A percentile compares a stretch with the other conserved stretches of the same genome.
These are phyloP conservation scores for Xerus rutilus DNA, from an alignment of 2,797 vertebrate species.

Conservation along the genomic window DNA sequence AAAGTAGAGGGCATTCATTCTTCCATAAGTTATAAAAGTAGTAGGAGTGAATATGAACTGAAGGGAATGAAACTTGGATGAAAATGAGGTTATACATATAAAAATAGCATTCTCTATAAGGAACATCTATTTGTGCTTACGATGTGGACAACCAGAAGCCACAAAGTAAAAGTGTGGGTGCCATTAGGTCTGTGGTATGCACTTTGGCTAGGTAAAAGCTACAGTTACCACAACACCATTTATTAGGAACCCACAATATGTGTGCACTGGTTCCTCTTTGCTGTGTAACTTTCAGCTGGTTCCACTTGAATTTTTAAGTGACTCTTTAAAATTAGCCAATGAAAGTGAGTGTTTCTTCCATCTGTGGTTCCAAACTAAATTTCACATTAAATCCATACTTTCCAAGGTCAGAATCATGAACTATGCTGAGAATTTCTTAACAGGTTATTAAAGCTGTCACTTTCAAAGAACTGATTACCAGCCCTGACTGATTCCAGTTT, in stretches of 20 bases:
- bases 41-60: background rate
- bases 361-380: constrained; percentile 50
- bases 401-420: constrained; percentile 68
- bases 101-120: constrained; percentile 57
- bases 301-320: constrained; percentile 47
- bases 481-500: background rate
- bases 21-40: background rate
- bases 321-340: constrained; percentile 42
- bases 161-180: constrained; percentile 69
- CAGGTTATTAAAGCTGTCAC: constrained; percentile 18
- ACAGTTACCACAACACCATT: constrained; percentile 54
- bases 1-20: background rate
- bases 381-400: constrained; percentile 36
- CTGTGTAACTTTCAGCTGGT: background rate
- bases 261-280: background rate
- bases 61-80: constrained; percentile 49
- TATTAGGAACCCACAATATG: constrained; percentile 51
- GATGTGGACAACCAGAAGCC: constrained; percentile 71
- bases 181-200: constrained; percentile 57
- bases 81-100: constrained; percentile 51
- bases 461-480: constrained; percentile 18
- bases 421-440: background rate
- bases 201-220: constrained; percentile 57
- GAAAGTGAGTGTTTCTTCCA: constrained; percentile 34
- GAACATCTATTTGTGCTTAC: constrained; percentile 69